Percentiles rank a stretch among this genome's conserved stretches.
Evolutionary conservation across 2,888 invertebrate species (phyloP).

Genomic region (Macaria liturata): DNA sequence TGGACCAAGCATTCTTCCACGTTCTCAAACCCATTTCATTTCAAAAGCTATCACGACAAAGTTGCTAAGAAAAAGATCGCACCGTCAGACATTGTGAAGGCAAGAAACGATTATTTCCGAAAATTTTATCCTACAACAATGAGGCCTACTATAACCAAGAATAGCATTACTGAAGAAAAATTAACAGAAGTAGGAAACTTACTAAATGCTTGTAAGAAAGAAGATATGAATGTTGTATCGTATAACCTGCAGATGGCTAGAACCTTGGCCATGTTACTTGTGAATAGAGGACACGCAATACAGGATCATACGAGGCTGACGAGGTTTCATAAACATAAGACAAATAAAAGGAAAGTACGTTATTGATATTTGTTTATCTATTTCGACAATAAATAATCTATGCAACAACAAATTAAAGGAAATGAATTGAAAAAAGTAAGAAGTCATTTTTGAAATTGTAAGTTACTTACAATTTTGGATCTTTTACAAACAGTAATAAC

Average conservation of each 20-base stretch:
- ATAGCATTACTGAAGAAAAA: not conserved
- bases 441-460: not conserved
- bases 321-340: constrained; percentile 8
- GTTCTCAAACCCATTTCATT: not conserved
- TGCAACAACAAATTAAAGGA: no score
- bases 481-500: no score
- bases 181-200: constrained; percentile 2
- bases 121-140: constrained; percentile 47
- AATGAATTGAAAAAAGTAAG: not conserved
- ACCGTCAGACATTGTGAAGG: constrained; percentile 52
- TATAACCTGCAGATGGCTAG: constrained; percentile 53
- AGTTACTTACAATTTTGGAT: no score
- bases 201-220: constrained; percentile 10
- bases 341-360: constrained; percentile 22
- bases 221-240: constrained; percentile 27
- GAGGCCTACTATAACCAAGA: constrained; percentile 27
- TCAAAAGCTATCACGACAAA: not conserved
- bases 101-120: constrained; percentile 64
- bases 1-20: constrained; percentile 3
- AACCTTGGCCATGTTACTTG: constrained; percentile 51
- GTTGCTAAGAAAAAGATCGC: constrained; percentile 43
- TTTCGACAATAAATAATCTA: no score
- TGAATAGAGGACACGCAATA: constrained; percentile 36
- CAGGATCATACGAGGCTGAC: constrained; percentile 20
- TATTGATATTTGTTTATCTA: not conserved